Evolutionary conservation across 2,113 vertebrate genomes (phyloP).

Genomic region (Crypturellus undulatus): DNA sequence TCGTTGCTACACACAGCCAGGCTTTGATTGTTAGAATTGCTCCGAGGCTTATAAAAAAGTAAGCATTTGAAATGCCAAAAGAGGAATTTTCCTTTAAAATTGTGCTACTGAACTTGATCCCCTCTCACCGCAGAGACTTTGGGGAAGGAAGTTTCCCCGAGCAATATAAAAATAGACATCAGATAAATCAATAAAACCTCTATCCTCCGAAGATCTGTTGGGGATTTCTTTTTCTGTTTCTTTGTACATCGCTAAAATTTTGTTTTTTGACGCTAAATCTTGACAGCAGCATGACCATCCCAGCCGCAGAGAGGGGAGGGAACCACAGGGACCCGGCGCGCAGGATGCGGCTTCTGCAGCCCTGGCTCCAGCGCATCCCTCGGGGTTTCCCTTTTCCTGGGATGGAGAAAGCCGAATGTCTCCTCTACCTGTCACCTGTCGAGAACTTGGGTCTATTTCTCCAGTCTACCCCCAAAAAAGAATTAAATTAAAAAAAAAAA

Average conservation of each 20-base stretch:
- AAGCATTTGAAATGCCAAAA: constrained; percentile 45
- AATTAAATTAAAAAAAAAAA: constrained; percentile 28
- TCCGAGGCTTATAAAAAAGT: constrained; percentile 6
- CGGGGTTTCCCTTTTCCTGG: too few species aligned
- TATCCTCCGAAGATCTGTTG: constrained; percentile 18
- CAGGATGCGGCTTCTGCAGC: neutral
- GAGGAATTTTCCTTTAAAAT: constrained; percentile 23
- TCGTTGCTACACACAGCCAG: neutral
- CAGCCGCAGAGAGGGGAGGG: too few species aligned
- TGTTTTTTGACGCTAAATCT: constrained; percentile 20
- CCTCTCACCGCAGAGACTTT: neutral
- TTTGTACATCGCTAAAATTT: constrained; percentile 5
- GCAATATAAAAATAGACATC: constrained; percentile 72
- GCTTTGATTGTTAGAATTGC: neutral
- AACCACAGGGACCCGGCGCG: too few species aligned
- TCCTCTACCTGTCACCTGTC: rapidly evolving
- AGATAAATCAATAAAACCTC: constrained; percentile 16
- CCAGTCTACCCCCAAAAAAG: neutral
- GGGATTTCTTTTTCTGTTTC: neutral
- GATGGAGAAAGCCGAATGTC: neutral
- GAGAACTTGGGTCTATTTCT: neutral
- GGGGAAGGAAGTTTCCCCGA: constrained; percentile 1
- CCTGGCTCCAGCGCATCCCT: too few species aligned
- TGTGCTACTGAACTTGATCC: constrained; percentile 19
- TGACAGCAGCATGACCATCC: constrained; percentile 1